phyloP scores from a whole-genome alignment of 2,113 vertebrate genomes.

The Misgurnus mizolepis region DNA sequence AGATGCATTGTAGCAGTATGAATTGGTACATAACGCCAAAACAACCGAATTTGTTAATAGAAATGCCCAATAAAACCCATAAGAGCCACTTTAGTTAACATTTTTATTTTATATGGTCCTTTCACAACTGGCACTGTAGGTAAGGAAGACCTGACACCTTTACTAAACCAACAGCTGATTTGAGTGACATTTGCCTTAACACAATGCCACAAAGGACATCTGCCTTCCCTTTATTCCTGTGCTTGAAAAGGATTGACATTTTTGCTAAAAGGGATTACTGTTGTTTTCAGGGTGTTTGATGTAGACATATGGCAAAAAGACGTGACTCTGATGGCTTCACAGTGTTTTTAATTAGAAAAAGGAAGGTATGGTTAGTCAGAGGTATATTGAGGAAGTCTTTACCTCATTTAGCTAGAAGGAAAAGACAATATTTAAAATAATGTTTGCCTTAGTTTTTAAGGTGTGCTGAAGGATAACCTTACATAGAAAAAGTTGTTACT shows the following conservation, averaged over 20 bases:
- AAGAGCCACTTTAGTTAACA: background rate
- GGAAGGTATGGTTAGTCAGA: background rate
- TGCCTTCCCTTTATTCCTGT: background rate
- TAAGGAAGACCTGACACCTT: background rate
- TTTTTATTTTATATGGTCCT: background rate
- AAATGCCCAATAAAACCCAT: background rate
- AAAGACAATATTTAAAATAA: too few species aligned
- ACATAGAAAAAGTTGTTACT: background rate
- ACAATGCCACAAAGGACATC: conserved; percentile 15
- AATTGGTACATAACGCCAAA: background rate
- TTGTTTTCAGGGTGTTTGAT: conserved; percentile 22
- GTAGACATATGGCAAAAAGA: conserved; percentile 7
- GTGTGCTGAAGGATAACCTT: background rate
- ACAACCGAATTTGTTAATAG: background rate
- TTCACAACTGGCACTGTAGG: background rate
- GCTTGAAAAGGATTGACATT: conserved; percentile 6
- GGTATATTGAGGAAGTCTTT: too few species aligned
- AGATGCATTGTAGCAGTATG: background rate
- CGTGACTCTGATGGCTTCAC: too few species aligned
- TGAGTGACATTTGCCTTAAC: conserved; percentile 14
- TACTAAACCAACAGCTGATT: background rate
- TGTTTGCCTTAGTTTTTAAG: background rate
- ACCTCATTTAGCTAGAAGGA: background rate
- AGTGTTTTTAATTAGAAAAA: background rate
- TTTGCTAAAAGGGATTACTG: conserved; percentile 17